Evolutionary conservation across 2,797 vertebrate genomes (phyloP), one percentile per base, ranked within the genome.

Genomic region (Xyrichtys novacula): DNA sequence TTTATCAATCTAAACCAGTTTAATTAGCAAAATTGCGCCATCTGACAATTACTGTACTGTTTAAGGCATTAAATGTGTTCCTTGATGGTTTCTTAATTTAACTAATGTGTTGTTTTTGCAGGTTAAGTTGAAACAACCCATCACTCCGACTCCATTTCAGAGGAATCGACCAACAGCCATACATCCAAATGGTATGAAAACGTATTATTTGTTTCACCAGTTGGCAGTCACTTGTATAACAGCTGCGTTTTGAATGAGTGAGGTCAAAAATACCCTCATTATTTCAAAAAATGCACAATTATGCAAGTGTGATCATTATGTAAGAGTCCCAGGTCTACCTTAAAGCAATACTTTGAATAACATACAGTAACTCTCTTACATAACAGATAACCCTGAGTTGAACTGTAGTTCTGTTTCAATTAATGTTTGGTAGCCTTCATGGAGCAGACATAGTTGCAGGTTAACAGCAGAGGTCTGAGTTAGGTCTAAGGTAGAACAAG

Each of bases 61-160:
- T n/a, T n/a, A 32, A 32, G 31, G 31, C 31, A 7, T 8, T 7
- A 32, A 32, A 32, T 8, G 3, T 8, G 7, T 10, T 32, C 11
- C 11, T 32, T 32, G 31, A 3, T n/a, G 3, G 6, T 3, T 2
- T 14, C 14, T 34, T 34, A 32, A 32, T 6, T 39, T 5, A 17
- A 16, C 38, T 39, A 2, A 5, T 34, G 10, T 34, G 32, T 16
- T 49, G 17, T 60, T 66, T 68, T 82, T 42, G 5, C 76, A 94
- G 92, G 69, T 94, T 49, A 95, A 92, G 83, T 39, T 93, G 72
- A 95, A 93, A 73, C 89, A 92, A 61, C 80, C 94, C 34, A 93
- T 94, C 48, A 93, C 93, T 39, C 93, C 93, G 40, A 91, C 85
- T n/a, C n/a, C n/a, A 6, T 71, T 94, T 57, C 71, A 71, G 62